A percentile compares a stretch with the other conserved stretches of the same genome.
phyloP scores from a whole-genome alignment of 2,113 vertebrate genomes.

The Arenaria interpres region DNA sequence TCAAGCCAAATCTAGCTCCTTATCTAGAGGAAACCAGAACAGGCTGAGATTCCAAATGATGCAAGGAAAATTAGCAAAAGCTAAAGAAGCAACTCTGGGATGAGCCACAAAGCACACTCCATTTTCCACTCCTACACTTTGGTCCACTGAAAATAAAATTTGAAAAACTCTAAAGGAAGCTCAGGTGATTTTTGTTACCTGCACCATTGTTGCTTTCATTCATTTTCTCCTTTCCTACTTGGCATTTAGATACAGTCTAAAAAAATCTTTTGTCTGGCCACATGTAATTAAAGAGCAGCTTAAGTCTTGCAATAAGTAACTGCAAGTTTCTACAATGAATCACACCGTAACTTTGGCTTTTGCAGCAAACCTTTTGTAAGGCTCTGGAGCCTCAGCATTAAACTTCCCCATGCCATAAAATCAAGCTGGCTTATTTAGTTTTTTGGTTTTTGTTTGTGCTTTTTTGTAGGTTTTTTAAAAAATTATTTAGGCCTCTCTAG shows the following conservation, averaged over 20 bases:
- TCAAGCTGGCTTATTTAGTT: not conserved
- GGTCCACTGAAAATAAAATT: not conserved
- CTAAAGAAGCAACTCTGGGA: not conserved
- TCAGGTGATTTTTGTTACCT: not conserved
- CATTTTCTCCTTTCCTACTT: not conserved
- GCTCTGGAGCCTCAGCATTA: not conserved
- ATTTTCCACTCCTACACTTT: not conserved
- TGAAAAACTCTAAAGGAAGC: not conserved
- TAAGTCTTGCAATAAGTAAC: not conserved
- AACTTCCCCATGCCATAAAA: not conserved
- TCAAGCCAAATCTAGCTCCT: conserved; percentile 3
- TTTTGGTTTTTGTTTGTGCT: not conserved
- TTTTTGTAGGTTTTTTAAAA: not conserved
- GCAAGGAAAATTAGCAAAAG: not conserved
- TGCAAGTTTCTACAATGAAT: conserved; percentile 23
- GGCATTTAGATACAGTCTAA: not conserved
- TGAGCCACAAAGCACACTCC: not conserved
- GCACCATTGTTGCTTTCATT: not conserved
- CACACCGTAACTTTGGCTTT: not conserved
- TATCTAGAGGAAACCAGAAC: not conserved
- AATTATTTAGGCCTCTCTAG: not conserved
- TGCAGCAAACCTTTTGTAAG: not conserved
- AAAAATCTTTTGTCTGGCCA: not conserved
- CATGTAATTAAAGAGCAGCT: not conserved
- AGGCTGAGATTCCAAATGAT: not conserved